These are phyloP conservation scores for Drosophila kohkoa DNA, from an alignment of 1,140 invertebrate genomes.

Conservation along the genomic window DNA sequence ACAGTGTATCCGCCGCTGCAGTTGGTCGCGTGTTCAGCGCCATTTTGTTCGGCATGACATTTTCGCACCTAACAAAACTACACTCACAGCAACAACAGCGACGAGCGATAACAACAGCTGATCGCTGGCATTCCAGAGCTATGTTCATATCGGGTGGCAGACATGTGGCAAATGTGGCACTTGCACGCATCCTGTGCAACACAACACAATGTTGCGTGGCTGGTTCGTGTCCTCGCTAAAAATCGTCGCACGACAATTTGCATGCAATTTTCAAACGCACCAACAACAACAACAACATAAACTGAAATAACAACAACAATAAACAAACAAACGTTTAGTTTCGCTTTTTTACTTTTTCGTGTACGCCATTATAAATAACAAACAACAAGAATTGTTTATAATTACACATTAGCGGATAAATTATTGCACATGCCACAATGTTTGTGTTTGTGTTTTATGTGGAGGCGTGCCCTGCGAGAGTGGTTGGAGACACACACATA, in stretches of 20 bases:
- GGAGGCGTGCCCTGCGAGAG: not conserved
- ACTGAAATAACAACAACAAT: constrained; percentile 23
- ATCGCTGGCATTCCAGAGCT: constrained; percentile 26
- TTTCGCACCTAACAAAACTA: constrained; percentile 63
- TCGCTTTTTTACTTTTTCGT: constrained; percentile 22
- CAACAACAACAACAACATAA: constrained; percentile 38
- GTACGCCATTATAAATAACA: constrained; percentile 72
- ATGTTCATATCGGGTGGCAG: constrained; percentile 13
- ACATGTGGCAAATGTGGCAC: constrained; percentile 65
- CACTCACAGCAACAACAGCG: constrained; percentile 13
- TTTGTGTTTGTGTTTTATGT: constrained; percentile 19
- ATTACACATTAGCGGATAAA: constrained; percentile 80
- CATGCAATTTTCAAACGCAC: constrained; percentile 58
- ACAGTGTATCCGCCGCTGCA: constrained; percentile 8
- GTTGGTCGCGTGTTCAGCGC: constrained; percentile 62
- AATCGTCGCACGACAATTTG: constrained; percentile 51
- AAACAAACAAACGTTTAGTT: constrained; percentile 37
- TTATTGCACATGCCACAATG: constrained; percentile 56
- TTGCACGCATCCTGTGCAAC: constrained; percentile 59
- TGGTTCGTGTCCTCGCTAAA: constrained; percentile 24
- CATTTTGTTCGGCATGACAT: constrained; percentile 64
- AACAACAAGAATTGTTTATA: constrained; percentile 79
- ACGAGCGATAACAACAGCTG: constrained; percentile 24
- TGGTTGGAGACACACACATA: not conserved
- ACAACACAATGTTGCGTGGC: not conserved